Evolutionary conservation across 1,140 invertebrate species (phyloP).

Genomic region (Drosophila ficusphila): DNA sequence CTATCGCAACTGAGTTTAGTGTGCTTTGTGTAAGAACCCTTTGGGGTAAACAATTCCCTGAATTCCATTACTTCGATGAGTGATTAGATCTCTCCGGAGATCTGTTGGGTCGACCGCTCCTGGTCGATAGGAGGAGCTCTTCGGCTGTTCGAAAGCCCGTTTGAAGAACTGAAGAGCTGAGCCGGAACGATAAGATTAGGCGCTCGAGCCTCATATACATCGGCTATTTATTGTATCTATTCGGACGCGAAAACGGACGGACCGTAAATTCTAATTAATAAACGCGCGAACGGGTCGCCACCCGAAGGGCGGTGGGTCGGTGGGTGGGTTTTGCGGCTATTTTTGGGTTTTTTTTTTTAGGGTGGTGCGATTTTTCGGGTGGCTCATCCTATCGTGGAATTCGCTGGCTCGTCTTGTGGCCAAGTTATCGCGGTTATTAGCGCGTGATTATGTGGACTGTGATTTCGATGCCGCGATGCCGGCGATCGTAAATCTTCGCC

Average conservation of each 20-base stretch:
- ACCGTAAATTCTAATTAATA: constrained; percentile 80
- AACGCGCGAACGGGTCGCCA: constrained; percentile 36
- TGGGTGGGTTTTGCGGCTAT: neutral
- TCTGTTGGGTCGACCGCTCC: constrained; percentile 14
- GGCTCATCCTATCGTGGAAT: constrained; percentile 42
- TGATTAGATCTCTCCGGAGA: neutral
- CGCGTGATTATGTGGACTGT: constrained; percentile 69
- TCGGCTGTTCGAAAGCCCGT: constrained; percentile 17
- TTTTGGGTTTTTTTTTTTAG: neutral
- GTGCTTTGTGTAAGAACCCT: too few species aligned
- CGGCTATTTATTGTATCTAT: constrained; percentile 73
- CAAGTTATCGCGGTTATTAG: constrained; percentile 63
- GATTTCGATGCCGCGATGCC: constrained; percentile 48
- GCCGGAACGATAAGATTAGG: constrained; percentile 57
- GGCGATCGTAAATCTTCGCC: constrained; percentile 58
- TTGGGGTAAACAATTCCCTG: neutral
- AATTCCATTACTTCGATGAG: neutral
- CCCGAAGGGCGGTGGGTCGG: constrained; percentile 22
- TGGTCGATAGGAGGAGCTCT: constrained; percentile 6
- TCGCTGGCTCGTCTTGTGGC: constrained; percentile 10
- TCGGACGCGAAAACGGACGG: constrained; percentile 42
- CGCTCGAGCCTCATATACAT: constrained; percentile 44
- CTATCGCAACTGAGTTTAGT: too few species aligned
- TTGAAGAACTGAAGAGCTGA: neutral
- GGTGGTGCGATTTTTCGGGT: neutral